Base-by-base conservation (phyloP, 2,797 vertebrate species). In the Ctenopoma kingsleyae region DNA sequence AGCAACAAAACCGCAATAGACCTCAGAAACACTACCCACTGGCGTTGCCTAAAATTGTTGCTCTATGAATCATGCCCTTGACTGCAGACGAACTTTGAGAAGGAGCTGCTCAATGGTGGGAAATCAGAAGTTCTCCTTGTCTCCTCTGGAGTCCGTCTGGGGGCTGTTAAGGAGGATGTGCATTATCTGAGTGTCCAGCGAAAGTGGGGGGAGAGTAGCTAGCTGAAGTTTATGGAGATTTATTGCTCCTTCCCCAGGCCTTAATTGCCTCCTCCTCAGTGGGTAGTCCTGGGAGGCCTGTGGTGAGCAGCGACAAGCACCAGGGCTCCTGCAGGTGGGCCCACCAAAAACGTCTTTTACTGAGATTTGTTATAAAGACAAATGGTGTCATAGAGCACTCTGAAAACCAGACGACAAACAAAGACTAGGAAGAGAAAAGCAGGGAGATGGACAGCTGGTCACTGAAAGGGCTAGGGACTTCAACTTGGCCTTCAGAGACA, bases 221-320 rank as follows among this genome's bases (percentile, higher is more conserved):
- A 11, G 84, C 76, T 94, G 94, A 95, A 91, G 93, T 94, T 95
- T 95, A 94, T 94, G 93, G 94, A 95, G 94, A 95, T 95, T 93
- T 95, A 95, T 95, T 90, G 83, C 84, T 88, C 89, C 90, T 91
- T 93, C 87, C 81, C 60, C 48, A 57, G 81, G 81, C 79, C 85
- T 87, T 94, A 94, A 95, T 94, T 91, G 91, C 93, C 93, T 94
- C 82, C 90, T 92, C 84, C 90, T 88, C 89, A 71, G 91, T 88
- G 91, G 92, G 92, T 82, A 92, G 91, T 91, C 91, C 86, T 86
- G 87, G 73, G 89, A 80, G 85, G 86, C 83, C 87, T 30, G 89
- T 77, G 68, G 94, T 88, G 84, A 89, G 85, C 76, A 56, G 75
- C 71, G 40, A 85, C 84, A 82, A 91, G 89, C 81, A 90, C 90